A percentile compares a stretch with the other conserved stretches of the same genome.
Conservation (phyloP, 2,797 vertebrate genomes). For the Spheniscus humboldti region DNA sequence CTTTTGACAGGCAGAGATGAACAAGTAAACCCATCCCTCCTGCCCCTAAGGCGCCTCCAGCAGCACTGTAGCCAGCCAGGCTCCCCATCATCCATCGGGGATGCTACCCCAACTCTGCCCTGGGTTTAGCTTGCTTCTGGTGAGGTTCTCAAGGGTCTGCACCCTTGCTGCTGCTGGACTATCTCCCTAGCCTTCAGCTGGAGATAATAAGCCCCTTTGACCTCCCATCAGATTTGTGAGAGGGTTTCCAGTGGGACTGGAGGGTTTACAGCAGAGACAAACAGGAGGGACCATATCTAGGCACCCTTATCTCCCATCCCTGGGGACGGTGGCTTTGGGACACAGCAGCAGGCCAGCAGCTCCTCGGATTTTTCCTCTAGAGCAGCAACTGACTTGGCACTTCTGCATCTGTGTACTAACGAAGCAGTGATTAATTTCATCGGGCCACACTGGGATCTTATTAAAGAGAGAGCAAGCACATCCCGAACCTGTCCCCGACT, state of each 20-base stretch:
- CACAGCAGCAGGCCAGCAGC: neutral
- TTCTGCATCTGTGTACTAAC: constrained; percentile 48
- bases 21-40: neutral
- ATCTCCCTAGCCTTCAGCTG: neutral
- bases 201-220: neutral
- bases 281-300: neutral
- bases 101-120: neutral
- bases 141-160: neutral
- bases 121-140: neutral
- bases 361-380: neutral
- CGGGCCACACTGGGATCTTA: neutral
- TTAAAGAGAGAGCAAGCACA: neutral
- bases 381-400: constrained; percentile 35
- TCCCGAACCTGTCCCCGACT: neutral
- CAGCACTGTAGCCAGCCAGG: accelerated
- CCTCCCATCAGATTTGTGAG: accelerated
- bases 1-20: constrained; percentile 50
- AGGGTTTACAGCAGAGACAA: neutral
- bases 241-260: neutral
- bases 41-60: neutral
- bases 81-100: accelerated
- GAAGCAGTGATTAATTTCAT: constrained; percentile 61
- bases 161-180: neutral
- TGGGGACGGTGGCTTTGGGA: neutral
- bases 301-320: neutral